Evolutionary conservation across 1,140 invertebrate species (phyloP).

Genomic region (Centruroides sculpturatus): DNA sequence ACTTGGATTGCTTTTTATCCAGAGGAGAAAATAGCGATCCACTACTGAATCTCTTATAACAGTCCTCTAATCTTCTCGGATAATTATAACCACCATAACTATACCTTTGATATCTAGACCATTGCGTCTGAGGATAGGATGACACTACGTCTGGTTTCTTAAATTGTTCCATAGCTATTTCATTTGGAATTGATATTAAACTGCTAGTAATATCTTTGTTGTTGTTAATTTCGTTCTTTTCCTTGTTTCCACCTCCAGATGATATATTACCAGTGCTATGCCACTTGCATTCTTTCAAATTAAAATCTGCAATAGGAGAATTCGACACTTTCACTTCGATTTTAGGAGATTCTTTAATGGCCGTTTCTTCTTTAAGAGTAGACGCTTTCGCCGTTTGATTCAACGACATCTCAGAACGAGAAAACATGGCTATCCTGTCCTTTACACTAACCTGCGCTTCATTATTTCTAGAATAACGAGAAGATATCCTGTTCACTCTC

Average conservation of each 20-base stretch:
- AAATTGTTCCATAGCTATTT: no score
- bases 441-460: constrained; percentile 55
- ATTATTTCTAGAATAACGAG: constrained; percentile 32
- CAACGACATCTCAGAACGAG: constrained; percentile 26
- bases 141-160: not conserved
- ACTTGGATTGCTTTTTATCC: constrained; percentile 32
- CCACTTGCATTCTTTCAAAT: no score
- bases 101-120: constrained; percentile 7
- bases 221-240: no score
- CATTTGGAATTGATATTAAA: no score
- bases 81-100: constrained; percentile 11
- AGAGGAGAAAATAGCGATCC: not conserved
- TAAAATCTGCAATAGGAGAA: no score
- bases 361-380: no score
- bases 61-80: not conserved
- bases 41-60: constrained; percentile 13
- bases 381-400: no score
- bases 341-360: no score
- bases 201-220: no score
- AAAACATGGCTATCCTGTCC: constrained; percentile 80
- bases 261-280: no score
- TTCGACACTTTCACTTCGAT: no score
- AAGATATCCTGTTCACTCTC: constrained; percentile 25
- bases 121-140: constrained; percentile 14
- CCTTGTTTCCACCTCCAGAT: no score